Percentiles rank a stretch among this genome's conserved stretches.
These are phyloP conservation scores for Tapera naevia DNA, from an alignment of 2,797 vertebrate species.

Conservation along the genomic window DNA sequence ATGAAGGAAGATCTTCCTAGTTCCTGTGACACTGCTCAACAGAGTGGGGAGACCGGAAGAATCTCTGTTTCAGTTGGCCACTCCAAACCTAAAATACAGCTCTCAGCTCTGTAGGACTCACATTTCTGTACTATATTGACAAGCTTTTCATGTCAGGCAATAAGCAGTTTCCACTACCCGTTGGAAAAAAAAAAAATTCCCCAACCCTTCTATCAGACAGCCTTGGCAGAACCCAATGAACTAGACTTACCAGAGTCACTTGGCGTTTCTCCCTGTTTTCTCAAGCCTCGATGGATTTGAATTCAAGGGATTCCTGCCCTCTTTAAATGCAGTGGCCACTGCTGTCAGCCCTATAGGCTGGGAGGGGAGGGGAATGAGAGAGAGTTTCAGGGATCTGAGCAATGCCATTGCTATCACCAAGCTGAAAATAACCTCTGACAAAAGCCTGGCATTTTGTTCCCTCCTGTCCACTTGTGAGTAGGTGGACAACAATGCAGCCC, in stretches of 20 bases:
- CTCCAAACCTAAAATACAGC: not conserved
- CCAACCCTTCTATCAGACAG: not conserved
- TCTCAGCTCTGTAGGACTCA: not conserved
- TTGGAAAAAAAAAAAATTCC: not conserved
- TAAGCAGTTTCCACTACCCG: not conserved
- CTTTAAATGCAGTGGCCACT: slow-evolving; percentile 70
- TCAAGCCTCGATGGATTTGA: not conserved
- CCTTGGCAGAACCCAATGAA: not conserved
- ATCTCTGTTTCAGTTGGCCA: not conserved
- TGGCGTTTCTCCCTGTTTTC: not conserved
- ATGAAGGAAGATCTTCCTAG: not conserved
- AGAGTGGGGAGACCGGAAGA: not conserved
- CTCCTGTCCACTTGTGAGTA: slow-evolving; percentile 62
- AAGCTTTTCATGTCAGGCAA: not conserved
- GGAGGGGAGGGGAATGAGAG: slow-evolving; percentile 59
- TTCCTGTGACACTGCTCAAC: not conserved
- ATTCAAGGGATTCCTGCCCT: not conserved
- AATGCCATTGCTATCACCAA: slow-evolving; percentile 75
- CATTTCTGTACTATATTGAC: fast-evolving
- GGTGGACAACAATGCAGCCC: slow-evolving; percentile 71
- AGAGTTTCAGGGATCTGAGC: slow-evolving; percentile 71
- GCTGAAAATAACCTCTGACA: slow-evolving; percentile 82
- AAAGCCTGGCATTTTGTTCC: slow-evolving; percentile 71
- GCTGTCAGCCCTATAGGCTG: slow-evolving; percentile 18
- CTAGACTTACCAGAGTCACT: not conserved